A percentile compares a stretch with the other conserved stretches of the same genome.
Conservation (phyloP, 2,888 invertebrate species). For the Metacarcinus magister region DNA sequence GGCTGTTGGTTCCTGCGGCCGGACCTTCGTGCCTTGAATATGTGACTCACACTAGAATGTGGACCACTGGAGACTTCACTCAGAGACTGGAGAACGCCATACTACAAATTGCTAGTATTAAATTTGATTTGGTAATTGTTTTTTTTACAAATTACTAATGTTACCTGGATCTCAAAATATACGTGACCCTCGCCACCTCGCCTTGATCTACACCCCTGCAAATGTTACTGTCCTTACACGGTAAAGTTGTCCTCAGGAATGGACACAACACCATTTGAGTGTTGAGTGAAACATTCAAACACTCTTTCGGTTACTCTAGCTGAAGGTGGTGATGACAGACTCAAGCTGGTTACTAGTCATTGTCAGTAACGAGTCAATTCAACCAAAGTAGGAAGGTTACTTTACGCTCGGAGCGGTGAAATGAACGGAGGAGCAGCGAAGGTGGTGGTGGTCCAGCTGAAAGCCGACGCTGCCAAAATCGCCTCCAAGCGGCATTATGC, state of each 20-base stretch:
- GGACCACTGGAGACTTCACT: not conserved
- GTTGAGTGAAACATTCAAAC: not conserved
- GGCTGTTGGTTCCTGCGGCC: slow-evolving; percentile 36
- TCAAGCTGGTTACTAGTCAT: not conserved
- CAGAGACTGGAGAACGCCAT: not conserved
- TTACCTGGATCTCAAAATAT: not conserved
- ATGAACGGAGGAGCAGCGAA: not conserved
- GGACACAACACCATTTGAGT: not conserved
- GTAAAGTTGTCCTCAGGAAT: not conserved
- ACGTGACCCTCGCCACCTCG: not conserved
- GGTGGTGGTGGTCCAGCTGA: not conserved
- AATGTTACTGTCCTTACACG: not conserved
- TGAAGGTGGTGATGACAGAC: not conserved
- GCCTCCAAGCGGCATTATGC: not conserved
- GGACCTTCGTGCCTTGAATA: not conserved
- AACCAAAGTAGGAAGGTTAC: not conserved
- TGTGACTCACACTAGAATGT: not conserved
- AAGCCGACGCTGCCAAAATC: not conserved
- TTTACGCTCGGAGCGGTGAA: not conserved
- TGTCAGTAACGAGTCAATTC: slow-evolving; percentile 44
- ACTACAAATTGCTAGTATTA: not conserved
- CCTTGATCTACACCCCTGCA: not conserved
- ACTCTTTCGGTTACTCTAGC: not conserved
- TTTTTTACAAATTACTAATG: not conserved
- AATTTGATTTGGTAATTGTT: not conserved